Conservation (phyloP, 2,113 vertebrate genomes). For the sheep (Ovis aries) region ARS-UI_Ramb_v3.0 NC_056068.1:18487501-18488000, state of each 20-base stretch:
- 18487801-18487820: not conserved
- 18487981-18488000: not conserved
- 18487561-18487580: too few relatives aligned
- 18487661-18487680: not conserved
- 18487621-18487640: not conserved
- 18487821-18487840: not conserved
- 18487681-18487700: too few relatives aligned
- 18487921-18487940: not conserved
- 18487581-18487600: too few relatives aligned
- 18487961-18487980: slow-evolving; percentile 21
- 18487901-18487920: not conserved
- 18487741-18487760: not conserved
- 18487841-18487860: not conserved
- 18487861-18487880: not conserved
- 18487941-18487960: not conserved
- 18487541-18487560: too few relatives aligned
- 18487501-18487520: too few relatives aligned
- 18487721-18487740: not conserved
- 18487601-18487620: not conserved
- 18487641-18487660: not conserved
- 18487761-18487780: not conserved
- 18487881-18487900: not conserved
- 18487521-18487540: too few relatives aligned
- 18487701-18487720: not conserved
- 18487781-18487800: not conserved